These are phyloP conservation scores for Diadophis punctatus DNA, from an alignment of 2,113 vertebrate species.

Conservation along the genomic window DNA sequence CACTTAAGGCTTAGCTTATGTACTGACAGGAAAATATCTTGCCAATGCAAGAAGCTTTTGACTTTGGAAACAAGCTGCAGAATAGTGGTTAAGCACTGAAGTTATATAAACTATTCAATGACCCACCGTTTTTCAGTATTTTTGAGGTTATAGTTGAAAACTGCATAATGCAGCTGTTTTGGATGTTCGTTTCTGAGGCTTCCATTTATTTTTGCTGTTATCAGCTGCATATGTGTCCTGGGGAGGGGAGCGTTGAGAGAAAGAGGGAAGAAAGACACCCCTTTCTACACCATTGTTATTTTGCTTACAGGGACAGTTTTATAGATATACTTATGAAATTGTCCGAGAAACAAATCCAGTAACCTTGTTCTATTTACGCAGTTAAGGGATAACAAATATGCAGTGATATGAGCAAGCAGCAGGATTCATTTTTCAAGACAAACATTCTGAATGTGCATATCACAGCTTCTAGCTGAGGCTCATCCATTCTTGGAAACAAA, in stretches of 20 bases:
- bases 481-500: accelerated
- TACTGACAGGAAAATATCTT: not conserved
- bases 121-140: constrained; percentile 51
- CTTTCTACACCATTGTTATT: constrained; percentile 46
- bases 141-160: constrained; percentile 57
- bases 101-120: constrained; percentile 50
- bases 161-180: constrained; percentile 46
- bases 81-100: constrained; percentile 35
- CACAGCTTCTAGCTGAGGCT: accelerated
- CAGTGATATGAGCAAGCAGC: not conserved
- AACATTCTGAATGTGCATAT: not conserved
- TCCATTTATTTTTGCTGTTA: constrained; percentile 58
- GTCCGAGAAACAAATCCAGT: constrained; percentile 21
- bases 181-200: constrained; percentile 48
- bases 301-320: constrained; percentile 58
- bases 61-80: accelerated
- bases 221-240: constrained; percentile 52
- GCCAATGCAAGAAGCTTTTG: not conserved
- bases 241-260: not conserved
- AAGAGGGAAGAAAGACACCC: not conserved
- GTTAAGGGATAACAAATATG: constrained; percentile 11
- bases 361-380: constrained; percentile 22
- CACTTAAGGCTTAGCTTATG: not conserved
- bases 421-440: not conserved
- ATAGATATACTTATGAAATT: constrained; percentile 28